These are phyloP conservation scores for Lateolabrax maculatus DNA, from an alignment of 2,797 vertebrate species.

Conservation along the genomic window DNA sequence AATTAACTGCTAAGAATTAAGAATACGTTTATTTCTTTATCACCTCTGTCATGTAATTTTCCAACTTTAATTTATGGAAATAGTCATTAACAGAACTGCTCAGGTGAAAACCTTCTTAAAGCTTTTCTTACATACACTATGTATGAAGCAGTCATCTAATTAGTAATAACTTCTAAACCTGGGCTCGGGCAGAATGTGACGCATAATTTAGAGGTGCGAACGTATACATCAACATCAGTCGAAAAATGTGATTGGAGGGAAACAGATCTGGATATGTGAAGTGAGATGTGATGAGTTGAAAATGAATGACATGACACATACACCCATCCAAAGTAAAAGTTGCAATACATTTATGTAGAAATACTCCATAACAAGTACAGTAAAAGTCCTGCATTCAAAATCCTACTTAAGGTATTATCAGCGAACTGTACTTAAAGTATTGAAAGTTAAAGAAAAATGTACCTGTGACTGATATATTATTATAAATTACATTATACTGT, in stretches of 20 bases:
- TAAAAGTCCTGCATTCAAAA: background rate
- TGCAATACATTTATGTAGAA: background rate
- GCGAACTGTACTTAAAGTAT: background rate
- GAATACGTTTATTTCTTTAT: conserved; percentile 45
- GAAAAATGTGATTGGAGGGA: background rate
- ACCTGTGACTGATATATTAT: background rate
- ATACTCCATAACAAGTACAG: background rate
- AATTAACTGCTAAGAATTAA: conserved; percentile 44
- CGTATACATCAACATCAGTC: background rate
- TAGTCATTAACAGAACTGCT: conserved; percentile 72
- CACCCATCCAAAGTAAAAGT: background rate
- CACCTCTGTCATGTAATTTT: conserved; percentile 51
- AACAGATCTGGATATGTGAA: background rate
- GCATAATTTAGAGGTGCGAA: conserved; percentile 16
- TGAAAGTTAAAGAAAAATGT: background rate
- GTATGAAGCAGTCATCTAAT: conserved; percentile 64
- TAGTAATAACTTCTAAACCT: conserved; percentile 34
- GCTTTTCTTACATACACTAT: conserved; percentile 66
- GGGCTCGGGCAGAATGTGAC: conserved; percentile 18
- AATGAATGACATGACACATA: background rate
- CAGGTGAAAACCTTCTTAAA: conserved; percentile 70
- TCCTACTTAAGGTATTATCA: background rate
- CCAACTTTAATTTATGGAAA: conserved; percentile 62
- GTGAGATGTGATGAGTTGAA: background rate
- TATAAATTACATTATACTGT: background rate